These are phyloP conservation scores for Tipula helvola DNA, from an alignment of 2,888 invertebrate species.

Conservation along the genomic window DNA sequence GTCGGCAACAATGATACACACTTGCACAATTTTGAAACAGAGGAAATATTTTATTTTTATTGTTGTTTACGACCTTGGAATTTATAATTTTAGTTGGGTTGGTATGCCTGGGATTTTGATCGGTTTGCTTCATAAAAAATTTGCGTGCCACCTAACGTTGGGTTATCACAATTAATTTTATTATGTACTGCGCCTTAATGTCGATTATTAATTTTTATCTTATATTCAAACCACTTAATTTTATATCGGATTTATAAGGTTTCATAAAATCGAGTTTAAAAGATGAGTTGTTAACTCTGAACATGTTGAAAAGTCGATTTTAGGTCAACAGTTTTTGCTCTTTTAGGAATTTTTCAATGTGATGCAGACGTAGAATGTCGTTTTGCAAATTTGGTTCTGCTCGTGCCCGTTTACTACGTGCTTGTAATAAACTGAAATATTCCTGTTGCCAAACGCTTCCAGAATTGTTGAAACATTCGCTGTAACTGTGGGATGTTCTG, in stretches of 20 bases:
- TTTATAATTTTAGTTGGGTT: neutral
- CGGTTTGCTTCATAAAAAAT: neutral
- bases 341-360: too few relatives aligned
- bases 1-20: neutral
- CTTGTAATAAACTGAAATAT: too few relatives aligned
- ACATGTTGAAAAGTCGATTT: too few relatives aligned
- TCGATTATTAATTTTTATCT: neutral
- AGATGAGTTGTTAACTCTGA: neutral
- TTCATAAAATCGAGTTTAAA: neutral
- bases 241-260: neutral
- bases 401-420: too few relatives aligned
- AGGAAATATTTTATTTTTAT: neutral
- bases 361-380: too few relatives aligned
- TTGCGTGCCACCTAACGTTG: neutral
- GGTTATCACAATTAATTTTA: neutral
- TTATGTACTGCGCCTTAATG: too few relatives aligned
- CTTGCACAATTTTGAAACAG: neutral
- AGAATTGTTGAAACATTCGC: too few relatives aligned
- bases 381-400: too few relatives aligned
- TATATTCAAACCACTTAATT: neutral
- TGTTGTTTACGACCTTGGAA: neutral
- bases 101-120: neutral
- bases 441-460: too few relatives aligned
- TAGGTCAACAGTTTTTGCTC: too few relatives aligned
- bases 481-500: too few relatives aligned